These are phyloP conservation scores for Fragum sueziense DNA, from an alignment of 2,888 invertebrate genomes.

Conservation along the genomic window DNA sequence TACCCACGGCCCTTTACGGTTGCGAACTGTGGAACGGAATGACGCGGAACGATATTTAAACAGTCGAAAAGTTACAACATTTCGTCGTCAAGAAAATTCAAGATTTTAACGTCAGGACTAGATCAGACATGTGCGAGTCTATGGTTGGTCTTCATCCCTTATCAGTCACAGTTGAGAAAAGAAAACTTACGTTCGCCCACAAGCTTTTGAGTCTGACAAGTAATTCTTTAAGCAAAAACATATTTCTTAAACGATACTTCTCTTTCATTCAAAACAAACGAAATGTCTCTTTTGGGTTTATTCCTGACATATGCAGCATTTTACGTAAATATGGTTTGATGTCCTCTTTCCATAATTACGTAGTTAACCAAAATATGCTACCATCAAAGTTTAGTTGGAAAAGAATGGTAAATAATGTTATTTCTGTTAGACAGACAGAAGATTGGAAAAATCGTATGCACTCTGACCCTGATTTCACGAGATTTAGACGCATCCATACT, in stretches of 20 bases:
- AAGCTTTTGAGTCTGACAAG: conserved; percentile 1
- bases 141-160: conserved; percentile 1
- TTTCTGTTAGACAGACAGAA: not conserved
- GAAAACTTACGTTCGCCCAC: conserved; percentile 3
- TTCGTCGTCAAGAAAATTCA: conserved; percentile 9
- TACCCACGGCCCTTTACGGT: conserved; percentile 8
- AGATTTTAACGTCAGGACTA: not conserved
- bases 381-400: conserved; percentile 5
- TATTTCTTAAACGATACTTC: conserved; percentile 6
- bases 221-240: not conserved
- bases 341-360: not conserved
- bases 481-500: not conserved
- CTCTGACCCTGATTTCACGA: not conserved
- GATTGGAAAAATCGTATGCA: not conserved
- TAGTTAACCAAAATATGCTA: not conserved
- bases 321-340: not conserved
- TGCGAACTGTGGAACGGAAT: conserved; percentile 20
- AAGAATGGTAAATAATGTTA: not conserved
- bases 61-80: conserved; percentile 7
- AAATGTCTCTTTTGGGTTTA: conserved; percentile 3
- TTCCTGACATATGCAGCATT: conserved; percentile 2
- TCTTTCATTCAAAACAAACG: not conserved
- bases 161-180: not conserved
- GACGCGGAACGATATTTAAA: not conserved
- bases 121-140: conserved; percentile 17